Evolutionary conservation across 2,797 vertebrate species (phyloP).

Genomic region (Nyctalus aviator): DNA sequence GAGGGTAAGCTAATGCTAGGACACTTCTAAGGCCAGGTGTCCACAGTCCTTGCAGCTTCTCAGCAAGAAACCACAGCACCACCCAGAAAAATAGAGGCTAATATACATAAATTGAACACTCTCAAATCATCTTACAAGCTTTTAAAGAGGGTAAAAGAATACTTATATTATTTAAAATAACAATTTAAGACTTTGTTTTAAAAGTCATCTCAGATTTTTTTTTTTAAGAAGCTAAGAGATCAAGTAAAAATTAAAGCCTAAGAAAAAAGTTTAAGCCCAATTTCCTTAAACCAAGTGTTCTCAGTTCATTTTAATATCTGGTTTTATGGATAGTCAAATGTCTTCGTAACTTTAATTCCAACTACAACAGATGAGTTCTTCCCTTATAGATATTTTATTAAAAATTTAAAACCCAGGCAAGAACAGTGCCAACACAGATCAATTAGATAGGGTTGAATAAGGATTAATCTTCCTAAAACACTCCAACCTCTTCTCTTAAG

Average conservation of each 20-base stretch:
- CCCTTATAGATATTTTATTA: constrained; percentile 50
- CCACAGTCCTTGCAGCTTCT: neutral
- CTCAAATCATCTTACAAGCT: constrained; percentile 20
- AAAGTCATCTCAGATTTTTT: constrained; percentile 46
- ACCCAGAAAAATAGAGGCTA: neutral
- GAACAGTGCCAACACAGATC: constrained; percentile 40
- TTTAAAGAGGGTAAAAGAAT: constrained; percentile 24
- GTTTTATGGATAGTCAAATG: constrained; percentile 31
- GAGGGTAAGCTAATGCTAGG: neutral
- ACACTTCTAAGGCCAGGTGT: neutral
- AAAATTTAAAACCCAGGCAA: constrained; percentile 52
- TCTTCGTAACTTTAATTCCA: constrained; percentile 31
- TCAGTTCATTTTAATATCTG: neutral
- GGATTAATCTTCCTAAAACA: constrained; percentile 61
- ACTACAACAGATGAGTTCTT: neutral
- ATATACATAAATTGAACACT: neutral
- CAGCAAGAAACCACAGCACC: neutral
- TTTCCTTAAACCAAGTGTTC: constrained; percentile 51
- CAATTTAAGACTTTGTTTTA: constrained; percentile 10
- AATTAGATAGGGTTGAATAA: constrained; percentile 53
- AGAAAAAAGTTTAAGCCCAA: constrained; percentile 43
- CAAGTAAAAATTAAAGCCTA: constrained; percentile 28
- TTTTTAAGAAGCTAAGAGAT: constrained; percentile 44
- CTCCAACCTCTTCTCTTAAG: constrained; percentile 34
- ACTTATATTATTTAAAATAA: constrained; percentile 33